Percentiles rank a stretch among this genome's conserved stretches.
These are phyloP conservation scores for Penaeus monodon DNA, from an alignment of 2,888 invertebrate species.

Conservation along the genomic window DNA sequence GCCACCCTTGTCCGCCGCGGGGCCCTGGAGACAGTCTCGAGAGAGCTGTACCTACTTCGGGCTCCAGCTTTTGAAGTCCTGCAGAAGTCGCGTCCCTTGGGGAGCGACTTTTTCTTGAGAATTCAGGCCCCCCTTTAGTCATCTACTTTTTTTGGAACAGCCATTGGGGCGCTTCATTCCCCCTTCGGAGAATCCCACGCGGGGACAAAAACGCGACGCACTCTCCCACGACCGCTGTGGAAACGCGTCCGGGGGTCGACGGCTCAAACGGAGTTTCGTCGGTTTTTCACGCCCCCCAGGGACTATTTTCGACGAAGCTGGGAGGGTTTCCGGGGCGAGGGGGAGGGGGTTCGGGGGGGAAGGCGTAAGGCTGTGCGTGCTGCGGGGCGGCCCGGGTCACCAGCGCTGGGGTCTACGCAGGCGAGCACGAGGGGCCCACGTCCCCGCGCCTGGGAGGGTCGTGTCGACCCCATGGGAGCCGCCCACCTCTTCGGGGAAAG, in stretches of 20 bases:
- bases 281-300: background rate
- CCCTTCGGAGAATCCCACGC: too few relatives aligned
- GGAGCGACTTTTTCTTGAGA: too few relatives aligned
- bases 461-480: background rate
- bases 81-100: too few relatives aligned
- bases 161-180: too few relatives aligned
- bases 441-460: background rate
- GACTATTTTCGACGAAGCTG: background rate
- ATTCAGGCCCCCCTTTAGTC: too few relatives aligned
- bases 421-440: too few relatives aligned
- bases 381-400: background rate
- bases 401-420: background rate
- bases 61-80: too few relatives aligned
- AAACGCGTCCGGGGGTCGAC: background rate
- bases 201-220: background rate
- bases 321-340: background rate
- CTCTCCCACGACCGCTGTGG: background rate
- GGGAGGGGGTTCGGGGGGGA: background rate
- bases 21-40: too few relatives aligned
- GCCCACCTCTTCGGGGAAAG: background rate
- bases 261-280: background rate
- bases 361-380: slow-evolving; percentile 1
- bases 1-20: too few relatives aligned
- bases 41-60: too few relatives aligned
- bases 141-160: too few relatives aligned